Conservation (phyloP, 2,113 vertebrate species). For the Centropus unirufus region DNA sequence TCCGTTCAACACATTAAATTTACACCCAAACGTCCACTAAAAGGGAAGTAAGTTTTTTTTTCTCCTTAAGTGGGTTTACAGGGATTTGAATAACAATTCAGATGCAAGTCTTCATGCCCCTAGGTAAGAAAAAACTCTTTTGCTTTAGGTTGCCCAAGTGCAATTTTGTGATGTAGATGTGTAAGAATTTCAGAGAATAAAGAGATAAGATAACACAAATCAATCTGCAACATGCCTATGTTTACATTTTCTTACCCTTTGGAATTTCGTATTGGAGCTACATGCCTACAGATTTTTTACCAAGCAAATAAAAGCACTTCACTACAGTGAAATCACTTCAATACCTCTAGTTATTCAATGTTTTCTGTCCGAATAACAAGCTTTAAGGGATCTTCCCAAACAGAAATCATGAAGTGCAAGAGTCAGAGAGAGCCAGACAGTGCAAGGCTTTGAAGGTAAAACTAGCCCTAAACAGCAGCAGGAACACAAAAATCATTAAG, state of each 20-base stretch:
- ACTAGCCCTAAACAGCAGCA: background rate
- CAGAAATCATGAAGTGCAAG: background rate
- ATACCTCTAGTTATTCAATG: background rate
- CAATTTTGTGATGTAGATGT: background rate
- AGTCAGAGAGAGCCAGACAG: background rate
- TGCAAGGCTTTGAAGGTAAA: background rate
- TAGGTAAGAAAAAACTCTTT: background rate
- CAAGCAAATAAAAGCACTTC: background rate
- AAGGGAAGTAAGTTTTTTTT: background rate
- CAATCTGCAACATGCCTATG: background rate
- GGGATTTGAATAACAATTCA: conserved; percentile 31
- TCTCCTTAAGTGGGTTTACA: background rate
- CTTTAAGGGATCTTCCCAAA: background rate
- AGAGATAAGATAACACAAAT: background rate
- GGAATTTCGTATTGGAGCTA: background rate
- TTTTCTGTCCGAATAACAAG: background rate
- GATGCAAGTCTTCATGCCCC: background rate
- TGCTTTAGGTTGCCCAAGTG: background rate
- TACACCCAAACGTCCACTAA: conserved; percentile 21
- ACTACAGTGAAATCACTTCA: background rate
- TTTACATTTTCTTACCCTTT: background rate
- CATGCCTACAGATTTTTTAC: background rate
- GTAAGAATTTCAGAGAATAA: background rate
- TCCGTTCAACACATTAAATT: background rate
- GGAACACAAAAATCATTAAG: background rate